phyloP scores from a whole-genome alignment of 2,888 invertebrate species.

The Mystacides longicornis region DNA sequence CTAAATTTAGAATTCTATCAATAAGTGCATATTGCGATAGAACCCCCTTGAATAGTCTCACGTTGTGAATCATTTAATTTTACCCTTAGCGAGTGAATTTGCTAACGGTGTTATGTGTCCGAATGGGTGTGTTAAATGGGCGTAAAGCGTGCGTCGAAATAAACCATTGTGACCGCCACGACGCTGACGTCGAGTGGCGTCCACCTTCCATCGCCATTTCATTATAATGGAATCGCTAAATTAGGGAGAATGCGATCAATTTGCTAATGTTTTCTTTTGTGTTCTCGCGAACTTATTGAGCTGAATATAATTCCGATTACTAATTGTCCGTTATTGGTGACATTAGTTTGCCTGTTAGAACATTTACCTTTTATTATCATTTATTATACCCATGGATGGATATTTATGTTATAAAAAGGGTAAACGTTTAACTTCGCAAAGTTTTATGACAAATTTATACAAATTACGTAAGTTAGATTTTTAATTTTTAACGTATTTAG shows the following conservation, averaged over 20 bases:
- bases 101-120: conserved; percentile 17
- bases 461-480: too few species aligned
- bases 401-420: too few species aligned
- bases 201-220: neutral
- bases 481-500: too few species aligned
- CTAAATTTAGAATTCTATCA: neutral
- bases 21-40: neutral
- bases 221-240: neutral
- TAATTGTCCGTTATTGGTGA: neutral
- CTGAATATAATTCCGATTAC: neutral
- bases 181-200: too few species aligned
- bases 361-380: too few species aligned
- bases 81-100: conserved; percentile 11
- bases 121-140: conserved; percentile 14
- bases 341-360: too few species aligned
- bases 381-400: too few species aligned
- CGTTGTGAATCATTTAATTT: conserved; percentile 12
- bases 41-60: neutral
- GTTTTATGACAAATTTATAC: too few species aligned
- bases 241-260: neutral
- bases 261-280: conserved; percentile 1
- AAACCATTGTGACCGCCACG: neutral
- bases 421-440: too few species aligned
- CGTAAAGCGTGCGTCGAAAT: neutral
- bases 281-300: neutral